Evolutionary conservation across 2,797 vertebrate species (phyloP), one percentile per base, ranked within the genome.

Genomic region (Myripristis jacobus): DNA sequence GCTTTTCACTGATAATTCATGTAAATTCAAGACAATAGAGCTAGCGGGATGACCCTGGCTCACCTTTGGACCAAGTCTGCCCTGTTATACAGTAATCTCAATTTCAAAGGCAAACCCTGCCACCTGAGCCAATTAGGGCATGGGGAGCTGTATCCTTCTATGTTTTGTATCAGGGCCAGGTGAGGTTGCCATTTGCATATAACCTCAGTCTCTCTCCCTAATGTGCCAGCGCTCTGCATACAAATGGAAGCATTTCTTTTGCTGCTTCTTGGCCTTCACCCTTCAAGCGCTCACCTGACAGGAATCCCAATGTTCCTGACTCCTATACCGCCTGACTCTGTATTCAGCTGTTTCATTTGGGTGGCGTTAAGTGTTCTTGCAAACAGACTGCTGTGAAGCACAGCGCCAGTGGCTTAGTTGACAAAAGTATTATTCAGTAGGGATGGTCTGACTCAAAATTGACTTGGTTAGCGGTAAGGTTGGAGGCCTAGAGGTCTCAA

Each of bases 111-210:
- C 92, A 88, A 85, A 72, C 78, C 79, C 77, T 83, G 76, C 87
- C 90, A 93, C 92, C 93, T 92, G 92, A 91, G 93, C 91, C 92
- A 93, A 93, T 93, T 92, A 94, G 79, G 84, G 75, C 2, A 50
- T 51, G 11, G 68, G 76, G 81, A 85, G 82, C 79, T 78, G 77
- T 72, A 83, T 87, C 78, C 76, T 77, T 82, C 88, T 25, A 34
- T 87, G 86, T 92, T 89, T 87, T 85, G 81, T 79, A 77, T 77
- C 79, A 65, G 81, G 76, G 81, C 75, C 60, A 86, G 88, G 87
- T 85, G 85, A 81, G 92, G 87, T 90, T 89, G 36, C 66, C 78
- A 95, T 95, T 95, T 92, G 92, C 93, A 94, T 95, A 92, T 93
- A 93, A 94, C 93, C 94, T 81, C 89, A 65, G 82, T 86, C 88